Conservation (phyloP, 2,113 vertebrate species). For the Nanorana parkeri region DNA sequence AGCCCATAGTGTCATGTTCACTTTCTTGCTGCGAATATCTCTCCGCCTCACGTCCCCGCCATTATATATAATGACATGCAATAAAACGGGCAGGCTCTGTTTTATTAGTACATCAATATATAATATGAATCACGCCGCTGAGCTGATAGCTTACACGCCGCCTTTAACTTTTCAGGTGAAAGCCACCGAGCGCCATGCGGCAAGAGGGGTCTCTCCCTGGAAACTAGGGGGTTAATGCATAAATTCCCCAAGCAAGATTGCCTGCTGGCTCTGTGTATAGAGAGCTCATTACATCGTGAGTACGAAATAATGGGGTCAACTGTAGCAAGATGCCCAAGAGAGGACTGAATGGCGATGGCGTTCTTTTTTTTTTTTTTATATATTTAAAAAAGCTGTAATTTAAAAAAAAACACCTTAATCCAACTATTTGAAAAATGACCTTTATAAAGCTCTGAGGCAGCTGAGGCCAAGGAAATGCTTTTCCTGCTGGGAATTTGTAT, state of each 20-base stretch:
- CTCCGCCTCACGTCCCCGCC: constrained; percentile 35
- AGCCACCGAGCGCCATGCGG: neutral
- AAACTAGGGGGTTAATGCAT: constrained; percentile 32
- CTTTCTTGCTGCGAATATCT: constrained; percentile 27
- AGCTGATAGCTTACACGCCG: neutral
- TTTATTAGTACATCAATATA: constrained; percentile 53
- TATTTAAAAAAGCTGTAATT: constrained; percentile 25
- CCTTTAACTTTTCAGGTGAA: neutral
- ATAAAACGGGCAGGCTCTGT: constrained; percentile 47
- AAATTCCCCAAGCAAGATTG: constrained; percentile 14
- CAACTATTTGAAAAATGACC: constrained; percentile 41
- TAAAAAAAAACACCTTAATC: constrained; percentile 47
- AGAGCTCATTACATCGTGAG: constrained; percentile 40
- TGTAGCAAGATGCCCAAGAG: constrained; percentile 9
- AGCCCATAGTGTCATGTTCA: neutral
- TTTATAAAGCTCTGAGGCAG: constrained; percentile 28
- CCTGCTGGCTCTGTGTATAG: constrained; percentile 17
- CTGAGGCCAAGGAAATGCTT: neutral
- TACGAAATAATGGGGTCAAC: constrained; percentile 40
- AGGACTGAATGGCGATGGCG: neutral
- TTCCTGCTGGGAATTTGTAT: constrained; percentile 32
- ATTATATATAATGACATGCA: constrained; percentile 52
- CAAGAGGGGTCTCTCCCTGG: neutral
- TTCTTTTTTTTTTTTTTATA: constrained; percentile 23
- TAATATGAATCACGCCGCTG: constrained; percentile 31